These are phyloP conservation scores for Cebidichthys violaceus DNA, from an alignment of 2,113 vertebrate species.

Conservation along the genomic window DNA sequence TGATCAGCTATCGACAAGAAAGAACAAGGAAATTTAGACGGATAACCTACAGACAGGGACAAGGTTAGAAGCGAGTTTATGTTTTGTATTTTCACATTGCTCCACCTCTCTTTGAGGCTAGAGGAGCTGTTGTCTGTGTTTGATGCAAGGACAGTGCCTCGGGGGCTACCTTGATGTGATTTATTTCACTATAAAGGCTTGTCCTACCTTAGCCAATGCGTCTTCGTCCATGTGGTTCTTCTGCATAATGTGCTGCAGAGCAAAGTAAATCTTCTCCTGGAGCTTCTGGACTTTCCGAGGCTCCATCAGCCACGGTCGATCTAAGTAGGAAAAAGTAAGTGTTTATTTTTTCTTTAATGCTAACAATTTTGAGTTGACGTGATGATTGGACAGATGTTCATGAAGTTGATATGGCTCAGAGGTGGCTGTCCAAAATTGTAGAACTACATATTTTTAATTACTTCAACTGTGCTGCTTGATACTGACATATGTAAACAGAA, in stretches of 20 bases:
- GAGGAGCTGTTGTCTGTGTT: neutral
- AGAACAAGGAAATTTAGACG: conserved; percentile 16
- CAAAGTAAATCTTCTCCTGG: conserved; percentile 99
- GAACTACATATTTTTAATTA: neutral
- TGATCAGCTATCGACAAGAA: conserved; percentile 89
- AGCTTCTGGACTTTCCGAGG: conserved; percentile 98
- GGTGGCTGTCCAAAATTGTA: neutral
- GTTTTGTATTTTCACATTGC: neutral
- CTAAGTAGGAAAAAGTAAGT: conserved; percentile 71
- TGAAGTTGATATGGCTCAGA: neutral
- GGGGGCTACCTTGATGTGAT: neutral
- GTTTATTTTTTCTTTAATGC: neutral
- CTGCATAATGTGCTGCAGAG: conserved; percentile 99
- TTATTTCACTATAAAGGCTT: neutral
- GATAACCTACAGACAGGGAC: neutral
- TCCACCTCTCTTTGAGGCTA: neutral
- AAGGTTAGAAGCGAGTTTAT: neutral
- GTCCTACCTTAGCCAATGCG: conserved; percentile 92
- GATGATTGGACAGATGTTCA: neutral
- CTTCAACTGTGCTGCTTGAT: neutral
- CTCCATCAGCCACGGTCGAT: conserved; percentile 98
- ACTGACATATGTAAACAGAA: neutral
- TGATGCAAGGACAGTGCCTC: neutral
- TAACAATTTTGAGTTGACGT: neutral
- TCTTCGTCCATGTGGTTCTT: conserved; percentile 99